Evolutionary conservation across 2,888 invertebrate genomes (phyloP).

Genomic region (Mellilla xanthometata): DNA sequence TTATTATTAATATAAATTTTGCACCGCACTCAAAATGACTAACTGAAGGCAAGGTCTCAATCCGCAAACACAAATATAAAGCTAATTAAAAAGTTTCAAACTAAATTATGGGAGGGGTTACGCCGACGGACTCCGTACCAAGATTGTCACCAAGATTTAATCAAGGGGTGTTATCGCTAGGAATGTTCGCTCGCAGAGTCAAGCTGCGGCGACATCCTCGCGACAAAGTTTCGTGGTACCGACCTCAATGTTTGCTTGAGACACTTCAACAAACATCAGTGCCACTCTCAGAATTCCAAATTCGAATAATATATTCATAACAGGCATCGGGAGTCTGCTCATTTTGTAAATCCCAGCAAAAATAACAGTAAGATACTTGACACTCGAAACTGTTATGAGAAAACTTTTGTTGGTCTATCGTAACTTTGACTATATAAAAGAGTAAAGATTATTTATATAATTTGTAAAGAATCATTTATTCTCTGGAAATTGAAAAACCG

Average conservation of each 20-base stretch:
- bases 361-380: conserved; percentile 52
- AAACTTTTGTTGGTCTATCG: conserved; percentile 28
- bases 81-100: conserved; percentile 83
- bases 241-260: conserved; percentile 66
- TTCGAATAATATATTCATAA: conserved; percentile 81
- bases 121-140: conserved; percentile 73
- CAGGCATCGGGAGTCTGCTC: conserved; percentile 67
- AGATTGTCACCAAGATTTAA: conserved; percentile 76
- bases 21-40: conserved; percentile 71
- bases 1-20: conserved; percentile 76
- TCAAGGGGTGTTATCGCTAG: conserved; percentile 63
- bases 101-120: conserved; percentile 82
- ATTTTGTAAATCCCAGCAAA: conserved; percentile 66
- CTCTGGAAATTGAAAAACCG: conserved; percentile 14
- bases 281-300: conserved; percentile 78
- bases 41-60: conserved; percentile 77
- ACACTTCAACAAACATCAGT: conserved; percentile 76
- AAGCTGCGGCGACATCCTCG: conserved; percentile 30
- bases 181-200: conserved; percentile 51
- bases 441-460: not conserved
- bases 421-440: conserved; percentile 11
- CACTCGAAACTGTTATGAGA: conserved; percentile 47
- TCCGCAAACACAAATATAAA: conserved; percentile 83
- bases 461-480: not conserved
- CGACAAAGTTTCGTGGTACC: conserved; percentile 56